phyloP scores from a whole-genome alignment of 1,140 invertebrate genomes.

The Caerostris darwini region DNA sequence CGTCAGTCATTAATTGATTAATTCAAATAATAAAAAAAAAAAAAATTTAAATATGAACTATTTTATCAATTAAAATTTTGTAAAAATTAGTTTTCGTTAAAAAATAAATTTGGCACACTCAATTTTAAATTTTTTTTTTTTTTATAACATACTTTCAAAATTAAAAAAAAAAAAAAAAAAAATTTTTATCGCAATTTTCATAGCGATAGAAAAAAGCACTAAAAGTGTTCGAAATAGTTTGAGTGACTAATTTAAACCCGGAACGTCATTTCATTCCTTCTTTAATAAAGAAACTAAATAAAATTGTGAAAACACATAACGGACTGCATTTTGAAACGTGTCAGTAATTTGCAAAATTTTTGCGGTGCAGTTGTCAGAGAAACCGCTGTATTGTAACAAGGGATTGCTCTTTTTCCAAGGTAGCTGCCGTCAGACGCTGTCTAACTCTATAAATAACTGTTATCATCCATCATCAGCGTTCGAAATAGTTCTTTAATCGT shows the following conservation, averaged over 20 bases:
- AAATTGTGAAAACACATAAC: background rate
- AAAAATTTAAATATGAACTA: too few relatives aligned
- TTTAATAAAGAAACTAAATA: background rate
- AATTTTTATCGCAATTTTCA: background rate
- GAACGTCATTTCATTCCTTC: background rate
- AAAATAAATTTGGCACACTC: too few relatives aligned
- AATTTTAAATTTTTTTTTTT: too few relatives aligned
- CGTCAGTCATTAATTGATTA: too few relatives aligned
- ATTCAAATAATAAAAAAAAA: too few relatives aligned
- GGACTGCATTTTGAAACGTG: background rate
- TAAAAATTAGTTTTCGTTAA: too few relatives aligned
- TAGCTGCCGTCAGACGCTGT: background rate
- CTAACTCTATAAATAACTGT: constrained; percentile 47
- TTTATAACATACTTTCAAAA: background rate
- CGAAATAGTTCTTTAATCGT: constrained; percentile 37
- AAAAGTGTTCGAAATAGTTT: too few relatives aligned
- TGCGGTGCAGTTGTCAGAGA: background rate
- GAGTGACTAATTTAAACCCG: background rate
- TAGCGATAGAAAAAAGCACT: too few relatives aligned
- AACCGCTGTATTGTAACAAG: background rate
- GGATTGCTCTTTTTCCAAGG: background rate
- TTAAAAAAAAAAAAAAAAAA: background rate
- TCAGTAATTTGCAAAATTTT: background rate
- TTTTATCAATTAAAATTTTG: too few relatives aligned
- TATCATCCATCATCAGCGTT: constrained; percentile 52